Evolutionary conservation across 2,888 invertebrate species (phyloP), one percentile per base, ranked within the genome.

Genomic region (Bugulina stolonifera): DNA sequence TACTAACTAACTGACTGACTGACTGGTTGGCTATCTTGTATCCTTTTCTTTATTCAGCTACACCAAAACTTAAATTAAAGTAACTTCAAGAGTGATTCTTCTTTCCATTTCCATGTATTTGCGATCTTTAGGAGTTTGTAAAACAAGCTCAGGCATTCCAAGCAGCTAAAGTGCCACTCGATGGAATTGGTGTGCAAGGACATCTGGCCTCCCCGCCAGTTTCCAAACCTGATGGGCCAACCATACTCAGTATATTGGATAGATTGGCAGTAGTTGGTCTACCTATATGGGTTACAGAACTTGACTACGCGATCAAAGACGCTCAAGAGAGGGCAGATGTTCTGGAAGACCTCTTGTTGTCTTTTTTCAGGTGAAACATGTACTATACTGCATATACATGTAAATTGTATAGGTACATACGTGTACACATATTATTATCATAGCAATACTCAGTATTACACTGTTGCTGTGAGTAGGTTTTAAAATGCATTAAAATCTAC

Each of bases 241-340:
- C 54, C 25, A 1, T 70, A 18, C 23, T 70, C 10, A 29, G 23
- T n/a, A 64, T 73, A 14, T 54, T 74, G 29, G 74, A 74, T 29
- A 69, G 69, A 54, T 35, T 73, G 1, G 69, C 72, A 14, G 25
- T 55, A 35, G 72, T 69, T 10, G 73, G 73, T n/a, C 64, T 73
- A 34, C 74, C 73, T n/a, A 58, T 74, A 10, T 73, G 74, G 74
- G 58, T 73, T 32, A 74, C 74, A 18, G 74, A 74, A 52, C 32
- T 74, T 57, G 72, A 72, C 52, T 55, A 73, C 22, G 55, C 69
- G 14, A 69, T 69, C 1, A n/a, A 27, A 2, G 64, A 73, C 18
- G 71, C 70, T n/a, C 35, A 73, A n/a, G 64, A 72, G 64, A 72
- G 72, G 54, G 72, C 73, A 14, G 70, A 73, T 22, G 29, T 27